These are phyloP conservation scores for Pipistrellus kuhlii DNA, from an alignment of 2,797 vertebrate genomes.

Conservation along the genomic window DNA sequence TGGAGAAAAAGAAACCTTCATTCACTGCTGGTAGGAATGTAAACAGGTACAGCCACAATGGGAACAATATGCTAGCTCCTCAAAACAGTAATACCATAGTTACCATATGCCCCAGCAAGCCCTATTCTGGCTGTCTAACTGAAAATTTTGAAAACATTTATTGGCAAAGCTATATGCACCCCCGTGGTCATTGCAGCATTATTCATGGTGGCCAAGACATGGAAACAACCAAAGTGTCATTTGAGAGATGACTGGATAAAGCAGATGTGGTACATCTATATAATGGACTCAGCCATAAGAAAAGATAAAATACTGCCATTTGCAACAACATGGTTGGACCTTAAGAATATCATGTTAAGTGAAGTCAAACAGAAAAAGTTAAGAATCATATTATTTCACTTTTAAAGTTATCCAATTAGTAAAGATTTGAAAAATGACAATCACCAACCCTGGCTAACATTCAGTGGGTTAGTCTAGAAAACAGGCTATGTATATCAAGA, in stretches of 20 bases:
- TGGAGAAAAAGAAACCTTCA: not conserved
- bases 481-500: not conserved
- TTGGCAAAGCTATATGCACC: not conserved
- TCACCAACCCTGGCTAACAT: not conserved
- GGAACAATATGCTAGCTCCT: not conserved
- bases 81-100: not conserved
- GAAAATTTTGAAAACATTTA: not conserved
- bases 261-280: not conserved
- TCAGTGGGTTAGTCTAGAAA: not conserved
- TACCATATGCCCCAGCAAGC: not conserved
- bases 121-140: not conserved
- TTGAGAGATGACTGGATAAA: not conserved
- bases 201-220: not conserved
- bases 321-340: not conserved
- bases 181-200: not conserved
- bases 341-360: not conserved
- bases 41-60: too few species aligned
- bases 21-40: not conserved
- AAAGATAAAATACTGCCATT: not conserved
- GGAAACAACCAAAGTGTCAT: not conserved
- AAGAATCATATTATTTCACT: not conserved
- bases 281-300: not conserved
- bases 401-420: not conserved
- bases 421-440: constrained; percentile 13
- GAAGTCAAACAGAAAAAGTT: not conserved